Evolutionary conservation across 2,797 vertebrate species (phyloP).

Genomic region (Mionectes olivaceus): DNA sequence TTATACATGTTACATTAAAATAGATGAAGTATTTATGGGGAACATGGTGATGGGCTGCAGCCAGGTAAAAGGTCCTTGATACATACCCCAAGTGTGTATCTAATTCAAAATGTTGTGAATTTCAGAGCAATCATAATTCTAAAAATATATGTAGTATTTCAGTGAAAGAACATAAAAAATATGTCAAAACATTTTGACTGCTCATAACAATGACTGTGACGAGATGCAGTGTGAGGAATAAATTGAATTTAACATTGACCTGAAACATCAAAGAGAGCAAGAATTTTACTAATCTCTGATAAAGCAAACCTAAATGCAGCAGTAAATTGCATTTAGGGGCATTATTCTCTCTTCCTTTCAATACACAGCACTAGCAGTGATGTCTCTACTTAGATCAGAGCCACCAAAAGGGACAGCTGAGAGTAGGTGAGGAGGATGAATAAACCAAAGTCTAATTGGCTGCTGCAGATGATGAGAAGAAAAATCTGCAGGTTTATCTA

Average conservation of each 20-base stretch:
- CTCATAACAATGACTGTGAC: background rate
- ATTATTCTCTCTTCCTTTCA: background rate
- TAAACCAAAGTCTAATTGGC: background rate
- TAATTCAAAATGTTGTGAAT: background rate
- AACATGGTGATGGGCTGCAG: background rate
- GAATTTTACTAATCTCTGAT: background rate
- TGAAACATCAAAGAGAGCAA: background rate
- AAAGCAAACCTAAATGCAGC: background rate
- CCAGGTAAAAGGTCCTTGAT: background rate
- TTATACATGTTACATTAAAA: background rate
- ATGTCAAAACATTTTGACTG: background rate
- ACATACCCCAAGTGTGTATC: accelerated
- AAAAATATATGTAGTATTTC: background rate
- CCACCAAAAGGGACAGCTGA: background rate
- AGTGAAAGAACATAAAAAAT: background rate
- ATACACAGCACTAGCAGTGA: background rate
- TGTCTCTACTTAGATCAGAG: background rate
- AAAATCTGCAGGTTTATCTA: background rate
- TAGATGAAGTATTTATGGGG: background rate
- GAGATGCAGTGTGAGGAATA: background rate
- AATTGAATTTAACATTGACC: background rate
- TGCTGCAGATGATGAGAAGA: background rate
- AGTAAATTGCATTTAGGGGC: background rate
- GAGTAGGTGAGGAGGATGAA: background rate
- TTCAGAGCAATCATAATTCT: background rate